Base-by-base conservation (phyloP, 2,113 vertebrate genomes). In the Bos taurus region DNA sequence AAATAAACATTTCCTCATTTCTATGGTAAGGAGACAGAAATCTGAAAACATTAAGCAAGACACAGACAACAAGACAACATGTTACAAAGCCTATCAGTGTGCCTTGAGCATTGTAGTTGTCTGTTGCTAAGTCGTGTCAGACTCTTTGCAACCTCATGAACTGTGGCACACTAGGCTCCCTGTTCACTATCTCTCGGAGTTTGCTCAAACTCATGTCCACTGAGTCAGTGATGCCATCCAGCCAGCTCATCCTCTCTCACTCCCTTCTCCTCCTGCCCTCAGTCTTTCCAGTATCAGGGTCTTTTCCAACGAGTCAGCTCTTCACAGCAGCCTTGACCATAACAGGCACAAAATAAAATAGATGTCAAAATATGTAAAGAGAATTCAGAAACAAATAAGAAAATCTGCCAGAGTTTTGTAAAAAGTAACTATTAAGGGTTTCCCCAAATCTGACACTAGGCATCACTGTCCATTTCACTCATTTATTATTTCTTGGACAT, bases 11-110 rank as follows among this genome's bases (percentile, higher is more conserved):
- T 71, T 17, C 15, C 83, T 48, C 54, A 74, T 26, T 50, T 30
- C 30, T 6, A 4, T 13, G 48, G 36, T 33, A 25, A 85, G 26
- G 50, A 89, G 88, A 48, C 48, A 11, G 33, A 60, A 21, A 6
- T 11, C 23, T 43, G 6, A 80, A 67, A 84, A 23, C 2, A 1
- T 19, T 21, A 48, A 71, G 12, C 23, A 8, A 54, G 57, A 57
- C 17, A 7, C 21, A 21, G 8, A 52, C 21, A 17, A 7, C 25
- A 28, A 33, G 2, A 7, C 5, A 3, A 2, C 15, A 7, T 8
- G 0, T 14, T 5, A 9, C 1, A 6, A 23, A 12, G 33, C 19
- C 40, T 6, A 10, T 7, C 56, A 0, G 5, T 6, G 33, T 28
- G 36, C 19, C 19, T 23, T 3, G 67, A 40, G 64, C n/a, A 23